Percentiles rank a stretch among this genome's conserved stretches.
These are phyloP conservation scores for Drosophila barbarae DNA, from an alignment of 2,888 invertebrate genomes.

Conservation along the genomic window DNA sequence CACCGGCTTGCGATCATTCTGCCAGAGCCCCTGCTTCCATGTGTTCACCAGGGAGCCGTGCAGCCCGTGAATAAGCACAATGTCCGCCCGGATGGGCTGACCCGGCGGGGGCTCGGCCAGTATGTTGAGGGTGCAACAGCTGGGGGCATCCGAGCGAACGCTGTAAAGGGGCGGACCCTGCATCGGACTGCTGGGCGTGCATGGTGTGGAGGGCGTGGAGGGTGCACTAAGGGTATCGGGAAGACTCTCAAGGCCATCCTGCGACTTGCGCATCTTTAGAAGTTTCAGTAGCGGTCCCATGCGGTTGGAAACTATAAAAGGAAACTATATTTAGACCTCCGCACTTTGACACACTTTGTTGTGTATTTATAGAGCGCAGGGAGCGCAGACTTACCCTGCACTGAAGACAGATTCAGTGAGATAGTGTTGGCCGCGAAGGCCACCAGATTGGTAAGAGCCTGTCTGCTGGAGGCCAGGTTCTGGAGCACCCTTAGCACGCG, in stretches of 20 bases:
- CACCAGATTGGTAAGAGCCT: slow-evolving; percentile 76
- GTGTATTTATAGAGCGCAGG: not conserved
- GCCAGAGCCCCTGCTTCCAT: slow-evolving; percentile 90
- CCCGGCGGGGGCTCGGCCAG: slow-evolving; percentile 77
- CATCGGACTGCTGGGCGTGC: slow-evolving; percentile 43
- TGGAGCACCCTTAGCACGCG: slow-evolving; percentile 72
- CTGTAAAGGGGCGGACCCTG: slow-evolving; percentile 44
- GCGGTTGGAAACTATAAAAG: slow-evolving; percentile 73
- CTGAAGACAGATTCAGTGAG: slow-evolving; percentile 78
- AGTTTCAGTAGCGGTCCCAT: slow-evolving; percentile 78
- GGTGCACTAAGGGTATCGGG: slow-evolving; percentile 63
- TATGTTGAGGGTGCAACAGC: slow-evolving; percentile 77
- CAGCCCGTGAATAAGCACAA: slow-evolving; percentile 89
- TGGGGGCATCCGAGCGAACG: slow-evolving; percentile 54
- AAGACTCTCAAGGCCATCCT: slow-evolving; percentile 74
- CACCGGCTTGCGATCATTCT: slow-evolving; percentile 77
- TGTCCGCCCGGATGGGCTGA: slow-evolving; percentile 82
- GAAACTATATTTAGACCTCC: not conserved
- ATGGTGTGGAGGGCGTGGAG: slow-evolving; percentile 47
- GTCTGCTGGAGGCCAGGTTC: slow-evolving; percentile 76
- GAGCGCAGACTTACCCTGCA: slow-evolving; percentile 75
- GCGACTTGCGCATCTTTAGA: slow-evolving; percentile 76
- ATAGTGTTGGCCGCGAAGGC: slow-evolving; percentile 79
- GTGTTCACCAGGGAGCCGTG: slow-evolving; percentile 87
- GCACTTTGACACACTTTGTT: slow-evolving; percentile 11